These are phyloP conservation scores for Vombatus ursinus DNA, from an alignment of 2,113 vertebrate genomes.

Conservation along the genomic window DNA sequence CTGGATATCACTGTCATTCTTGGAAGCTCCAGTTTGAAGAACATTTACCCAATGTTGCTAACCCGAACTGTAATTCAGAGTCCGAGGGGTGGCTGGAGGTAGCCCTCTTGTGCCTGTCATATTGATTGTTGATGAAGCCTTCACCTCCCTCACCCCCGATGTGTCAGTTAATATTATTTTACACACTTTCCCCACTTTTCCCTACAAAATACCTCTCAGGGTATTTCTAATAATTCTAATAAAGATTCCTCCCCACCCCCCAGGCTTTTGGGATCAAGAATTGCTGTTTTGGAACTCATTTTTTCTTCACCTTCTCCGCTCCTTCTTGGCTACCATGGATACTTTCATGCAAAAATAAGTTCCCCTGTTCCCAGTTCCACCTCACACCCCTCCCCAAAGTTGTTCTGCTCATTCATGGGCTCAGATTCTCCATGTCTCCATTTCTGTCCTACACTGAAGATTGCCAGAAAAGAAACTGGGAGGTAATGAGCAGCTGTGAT, in stretches of 20 bases:
- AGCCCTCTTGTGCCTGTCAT: not conserved
- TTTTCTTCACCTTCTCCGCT: not conserved
- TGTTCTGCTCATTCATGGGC: not conserved
- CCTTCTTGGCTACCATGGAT: not conserved
- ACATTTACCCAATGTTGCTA: not conserved
- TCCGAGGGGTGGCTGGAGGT: not conserved
- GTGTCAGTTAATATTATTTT: not conserved
- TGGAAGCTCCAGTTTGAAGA: not conserved
- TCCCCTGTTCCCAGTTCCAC: not conserved
- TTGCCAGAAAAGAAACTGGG: not conserved
- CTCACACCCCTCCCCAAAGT: not conserved
- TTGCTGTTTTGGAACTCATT: not conserved
- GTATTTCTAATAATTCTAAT: not conserved
- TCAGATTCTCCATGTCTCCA: not conserved
- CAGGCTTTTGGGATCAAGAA: not conserved
- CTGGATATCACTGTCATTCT: constrained; percentile 10
- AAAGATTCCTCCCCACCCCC: not conserved
- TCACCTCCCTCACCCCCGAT: not conserved
- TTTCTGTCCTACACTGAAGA: not conserved
- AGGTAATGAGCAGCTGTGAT: not conserved
- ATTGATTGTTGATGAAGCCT: not conserved
- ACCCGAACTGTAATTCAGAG: not conserved
- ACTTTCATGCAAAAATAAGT: constrained; percentile 27
- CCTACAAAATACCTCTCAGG: not conserved
- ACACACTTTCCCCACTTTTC: not conserved